These are phyloP conservation scores for Tyrophagus putrescentiae DNA, from an alignment of 1,140 invertebrate genomes.

Conservation along the genomic window DNA sequence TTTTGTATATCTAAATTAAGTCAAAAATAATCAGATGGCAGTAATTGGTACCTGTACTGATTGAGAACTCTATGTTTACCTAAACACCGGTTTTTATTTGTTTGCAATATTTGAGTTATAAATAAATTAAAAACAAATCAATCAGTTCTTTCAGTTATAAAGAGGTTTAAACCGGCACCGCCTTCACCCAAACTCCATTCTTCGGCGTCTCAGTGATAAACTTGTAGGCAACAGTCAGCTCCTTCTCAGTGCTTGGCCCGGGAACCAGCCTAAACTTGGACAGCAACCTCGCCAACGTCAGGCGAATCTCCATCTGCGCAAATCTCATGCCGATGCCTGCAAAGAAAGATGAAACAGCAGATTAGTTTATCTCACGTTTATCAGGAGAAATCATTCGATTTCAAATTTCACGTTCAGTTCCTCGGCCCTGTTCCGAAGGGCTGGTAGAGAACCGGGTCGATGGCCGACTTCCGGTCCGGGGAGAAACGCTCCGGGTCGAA, in stretches of 20 bases:
- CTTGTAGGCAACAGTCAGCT: slow-evolving; percentile 8
- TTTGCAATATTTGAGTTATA: too few species aligned
- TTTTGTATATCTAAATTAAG: too few species aligned
- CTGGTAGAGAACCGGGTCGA: slow-evolving; percentile 14
- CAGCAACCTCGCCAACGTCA: slow-evolving; percentile 23
- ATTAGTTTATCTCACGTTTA: too few species aligned
- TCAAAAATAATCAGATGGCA: too few species aligned
- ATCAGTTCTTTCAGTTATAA: too few species aligned
- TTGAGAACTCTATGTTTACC: too few species aligned
- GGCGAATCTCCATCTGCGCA: slow-evolving; percentile 23
- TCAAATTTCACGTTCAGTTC: too few species aligned
- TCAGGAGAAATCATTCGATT: too few species aligned
- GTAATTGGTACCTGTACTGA: too few species aligned
- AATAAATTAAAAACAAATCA: too few species aligned
- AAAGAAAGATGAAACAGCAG: too few species aligned
- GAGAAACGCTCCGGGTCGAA: slow-evolving; percentile 35
- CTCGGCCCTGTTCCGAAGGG: slow-evolving; percentile 21
- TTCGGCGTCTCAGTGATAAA: slow-evolving; percentile 28
- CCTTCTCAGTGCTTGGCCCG: slow-evolving; percentile 11
- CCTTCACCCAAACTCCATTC: slow-evolving; percentile 28
- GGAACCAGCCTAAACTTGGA: slow-evolving; percentile 18
- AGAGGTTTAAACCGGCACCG: slow-evolving; percentile 21
- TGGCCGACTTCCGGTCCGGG: background rate
- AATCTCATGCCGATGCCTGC: slow-evolving; percentile 33
- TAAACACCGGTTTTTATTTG: too few species aligned